Evolutionary conservation across 2,888 invertebrate species (phyloP), one percentile per base, ranked within the genome.

Genomic region (Philereme transversata): DNA sequence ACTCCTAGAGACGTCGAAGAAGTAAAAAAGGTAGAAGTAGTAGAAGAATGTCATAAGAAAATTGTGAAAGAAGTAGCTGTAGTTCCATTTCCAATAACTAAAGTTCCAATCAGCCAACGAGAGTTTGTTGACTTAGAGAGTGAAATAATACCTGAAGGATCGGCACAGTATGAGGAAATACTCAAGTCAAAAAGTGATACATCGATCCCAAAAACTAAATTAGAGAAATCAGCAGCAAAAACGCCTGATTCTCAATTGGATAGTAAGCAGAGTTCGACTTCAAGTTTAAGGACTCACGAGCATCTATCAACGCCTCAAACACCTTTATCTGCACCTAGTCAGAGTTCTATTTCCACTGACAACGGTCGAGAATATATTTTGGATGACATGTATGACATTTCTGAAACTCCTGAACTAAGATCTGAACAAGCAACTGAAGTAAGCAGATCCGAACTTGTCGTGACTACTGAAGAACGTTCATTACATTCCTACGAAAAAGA

Each of bases 341-440:
- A 94, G 79, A 94, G 94, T 74, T 95, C 95, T 5, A 90, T 95
- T 64, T 94, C 94, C 57, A 94, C 94, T 22, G 94, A 95, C 70
- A 94, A 95, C 78, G 95, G 95, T 8, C 85, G 93, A 68, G 94
- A 95, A 82, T 94, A 95, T 69, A 90, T 94, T 51, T 78, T 95
- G 65, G 94, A 94, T 72, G 94, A 94, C 60, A 90, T 93, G 75
- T 93, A 93, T 62, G 92, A 93, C 63, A 93, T 93, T 72, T 93
- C 91, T 45, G 94, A 94, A 83, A 93, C 94, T 57, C 93, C 94
- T 52, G 94, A 93, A 81, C 73, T 93, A n/a, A 93, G 87, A 77
- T 92, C 93, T 22, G 94, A 93, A 69, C 70, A 87, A 50, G 72
- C 82, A 4, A 87, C 85, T 41, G 92, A 91, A 73, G 90, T 84